A percentile compares a stretch with the other conserved stretches of the same genome.
Evolutionary conservation across 2,797 vertebrate species (phyloP).

Genomic region (Dendrocincla tyrannina): DNA sequence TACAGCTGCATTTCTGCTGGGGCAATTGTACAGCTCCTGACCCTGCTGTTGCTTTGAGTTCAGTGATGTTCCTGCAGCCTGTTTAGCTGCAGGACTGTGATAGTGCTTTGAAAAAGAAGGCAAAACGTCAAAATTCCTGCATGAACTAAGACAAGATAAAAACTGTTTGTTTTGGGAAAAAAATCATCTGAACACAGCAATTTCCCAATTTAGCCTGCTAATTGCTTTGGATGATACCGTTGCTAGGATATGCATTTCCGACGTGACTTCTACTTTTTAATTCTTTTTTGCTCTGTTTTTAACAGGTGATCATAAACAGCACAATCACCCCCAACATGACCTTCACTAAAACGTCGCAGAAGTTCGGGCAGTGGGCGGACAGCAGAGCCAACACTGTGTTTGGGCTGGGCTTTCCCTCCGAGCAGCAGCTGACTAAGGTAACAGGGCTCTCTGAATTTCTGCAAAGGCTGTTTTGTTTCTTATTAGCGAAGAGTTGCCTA

Average conservation of each 20-base stretch:
- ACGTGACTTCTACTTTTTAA: background rate
- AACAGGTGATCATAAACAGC: constrained; percentile 97
- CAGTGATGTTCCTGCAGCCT: fast-evolving
- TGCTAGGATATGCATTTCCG: background rate
- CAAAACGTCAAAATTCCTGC: background rate
- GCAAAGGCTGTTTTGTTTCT: background rate
- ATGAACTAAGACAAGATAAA: background rate
- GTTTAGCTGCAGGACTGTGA: background rate
- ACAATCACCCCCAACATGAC: constrained; percentile 98
- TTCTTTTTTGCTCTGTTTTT: background rate
- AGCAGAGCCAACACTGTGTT: constrained; percentile 97
- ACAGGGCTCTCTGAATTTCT: background rate
- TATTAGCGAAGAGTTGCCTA: background rate
- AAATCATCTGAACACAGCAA: background rate
- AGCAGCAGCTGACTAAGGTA: constrained; percentile 94
- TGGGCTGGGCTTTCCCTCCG: constrained; percentile 91
- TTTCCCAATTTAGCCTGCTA: background rate
- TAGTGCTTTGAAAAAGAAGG: background rate
- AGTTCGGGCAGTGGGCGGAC: constrained; percentile 97
- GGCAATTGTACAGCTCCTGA: background rate
- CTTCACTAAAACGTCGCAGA: constrained; percentile 96
- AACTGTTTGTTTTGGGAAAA: background rate
- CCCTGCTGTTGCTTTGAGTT: background rate
- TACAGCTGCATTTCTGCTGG: background rate
- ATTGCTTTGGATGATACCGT: background rate